These are phyloP conservation scores for Triplophysa tibetana DNA, from an alignment of 2,113 vertebrate genomes.

Conservation along the genomic window DNA sequence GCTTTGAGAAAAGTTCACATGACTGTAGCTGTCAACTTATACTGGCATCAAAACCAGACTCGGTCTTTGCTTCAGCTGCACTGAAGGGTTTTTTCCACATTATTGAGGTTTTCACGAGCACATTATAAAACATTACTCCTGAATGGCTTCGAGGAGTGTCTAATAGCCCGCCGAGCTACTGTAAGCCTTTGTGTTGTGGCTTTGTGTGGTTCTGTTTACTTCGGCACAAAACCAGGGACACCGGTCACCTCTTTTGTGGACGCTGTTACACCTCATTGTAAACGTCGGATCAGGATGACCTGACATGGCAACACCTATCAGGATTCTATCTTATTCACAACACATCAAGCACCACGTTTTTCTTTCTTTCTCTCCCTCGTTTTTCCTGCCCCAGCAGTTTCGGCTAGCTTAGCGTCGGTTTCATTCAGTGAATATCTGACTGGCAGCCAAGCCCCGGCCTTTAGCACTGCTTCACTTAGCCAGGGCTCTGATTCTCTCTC, in stretches of 20 bases:
- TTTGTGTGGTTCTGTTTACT: conserved; percentile 11
- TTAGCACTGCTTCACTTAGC: conserved; percentile 70
- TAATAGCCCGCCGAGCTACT: conserved; percentile 48
- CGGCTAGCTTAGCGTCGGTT: conserved; percentile 62
- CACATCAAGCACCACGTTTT: not conserved
- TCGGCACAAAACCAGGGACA: conserved; percentile 20
- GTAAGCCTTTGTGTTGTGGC: not conserved
- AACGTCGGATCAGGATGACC: conserved; percentile 55
- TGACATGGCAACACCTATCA: conserved; percentile 34
- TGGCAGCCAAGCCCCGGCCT: conserved; percentile 63
- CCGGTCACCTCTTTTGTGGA: conserved; percentile 28
- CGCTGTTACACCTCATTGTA: conserved; percentile 37
- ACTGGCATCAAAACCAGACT: conserved; percentile 26
- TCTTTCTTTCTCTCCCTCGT: conserved; percentile 5
- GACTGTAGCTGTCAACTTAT: not conserved
- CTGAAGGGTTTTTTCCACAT: not conserved
- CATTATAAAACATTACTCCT: conserved; percentile 65
- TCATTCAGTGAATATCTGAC: conserved; percentile 60
- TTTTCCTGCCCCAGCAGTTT: conserved; percentile 22
- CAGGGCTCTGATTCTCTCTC: conserved; percentile 61
- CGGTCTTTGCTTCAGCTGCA: not conserved
- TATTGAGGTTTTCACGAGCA: conserved; percentile 58
- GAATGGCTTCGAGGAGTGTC: conserved; percentile 60
- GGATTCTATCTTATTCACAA: conserved; percentile 26
- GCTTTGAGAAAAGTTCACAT: conserved; percentile 1